Percentiles rank a stretch among this genome's conserved stretches.
Evolutionary conservation across 2,113 vertebrate species (phyloP).

Genomic region (Malaclemys terrapin): DNA sequence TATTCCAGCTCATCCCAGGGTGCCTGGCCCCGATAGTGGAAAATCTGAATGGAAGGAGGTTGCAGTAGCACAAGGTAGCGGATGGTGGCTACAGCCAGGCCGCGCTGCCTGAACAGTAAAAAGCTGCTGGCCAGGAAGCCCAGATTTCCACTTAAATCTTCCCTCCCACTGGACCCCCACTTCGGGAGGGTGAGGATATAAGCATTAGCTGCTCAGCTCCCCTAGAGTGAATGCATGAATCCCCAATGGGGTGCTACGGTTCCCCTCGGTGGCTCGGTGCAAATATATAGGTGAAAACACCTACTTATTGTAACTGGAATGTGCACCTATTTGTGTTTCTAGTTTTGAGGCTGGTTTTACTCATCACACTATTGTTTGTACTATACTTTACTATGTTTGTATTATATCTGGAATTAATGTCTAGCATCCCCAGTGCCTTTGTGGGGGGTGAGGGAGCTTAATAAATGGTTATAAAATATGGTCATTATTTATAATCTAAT

Average conservation of each 20-base stretch:
- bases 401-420: background rate
- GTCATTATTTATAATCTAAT: background rate
- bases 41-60: background rate
- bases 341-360: background rate
- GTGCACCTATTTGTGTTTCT: background rate
- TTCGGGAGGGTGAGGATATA: background rate
- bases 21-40: background rate
- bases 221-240: background rate
- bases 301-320: conserved; percentile 6
- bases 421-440: background rate
- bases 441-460: background rate
- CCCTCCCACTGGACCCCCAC: conserved; percentile 30
- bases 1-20: background rate
- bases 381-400: background rate
- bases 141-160: conserved; percentile 10
- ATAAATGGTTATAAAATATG: background rate
- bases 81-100: background rate
- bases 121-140: conserved; percentile 19
- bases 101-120: fast-evolving
- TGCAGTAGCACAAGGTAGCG: background rate
- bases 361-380: background rate
- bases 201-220: conserved; percentile 2
- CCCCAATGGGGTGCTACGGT: conserved; percentile 49
- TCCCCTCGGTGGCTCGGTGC: background rate
- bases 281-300: conserved; percentile 12